These are phyloP conservation scores for Drosophila jambulina DNA, from an alignment of 1,140 invertebrate genomes.

Conservation along the genomic window DNA sequence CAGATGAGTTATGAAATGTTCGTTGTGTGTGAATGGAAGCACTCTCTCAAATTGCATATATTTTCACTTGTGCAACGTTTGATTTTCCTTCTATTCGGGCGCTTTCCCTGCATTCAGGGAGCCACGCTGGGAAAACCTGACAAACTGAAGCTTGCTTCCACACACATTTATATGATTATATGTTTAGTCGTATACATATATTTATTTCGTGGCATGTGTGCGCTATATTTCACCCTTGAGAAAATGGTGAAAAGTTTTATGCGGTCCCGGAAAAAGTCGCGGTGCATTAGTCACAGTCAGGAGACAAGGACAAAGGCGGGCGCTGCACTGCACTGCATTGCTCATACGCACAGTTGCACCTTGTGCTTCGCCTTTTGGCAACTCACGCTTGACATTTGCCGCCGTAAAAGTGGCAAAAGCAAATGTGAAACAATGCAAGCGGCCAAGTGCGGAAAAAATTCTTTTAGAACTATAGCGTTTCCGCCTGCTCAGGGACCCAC, in stretches of 20 bases:
- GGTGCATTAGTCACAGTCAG: conserved; percentile 73
- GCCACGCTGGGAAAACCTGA: not conserved
- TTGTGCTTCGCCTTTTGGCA: conserved; percentile 44
- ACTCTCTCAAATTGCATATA: conserved; percentile 30
- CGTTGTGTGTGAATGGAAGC: not conserved
- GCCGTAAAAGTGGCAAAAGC: conserved; percentile 54
- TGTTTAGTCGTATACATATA: not conserved
- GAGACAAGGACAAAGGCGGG: conserved; percentile 59
- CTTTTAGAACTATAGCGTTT: conserved; percentile 23
- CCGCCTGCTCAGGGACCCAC: conserved; percentile 16
- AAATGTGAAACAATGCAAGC: conserved; percentile 48
- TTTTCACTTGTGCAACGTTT: conserved; percentile 29
- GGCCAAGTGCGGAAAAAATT: conserved; percentile 28
- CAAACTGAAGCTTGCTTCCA: conserved; percentile 3
- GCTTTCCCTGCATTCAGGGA: not conserved
- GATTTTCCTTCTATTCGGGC: conserved; percentile 5
- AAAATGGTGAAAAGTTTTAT: conserved; percentile 51
- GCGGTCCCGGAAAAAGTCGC: conserved; percentile 53
- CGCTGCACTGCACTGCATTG: conserved; percentile 39
- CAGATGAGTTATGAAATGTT: conserved; percentile 4
- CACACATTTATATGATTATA: conserved; percentile 37
- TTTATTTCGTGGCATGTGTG: conserved; percentile 1
- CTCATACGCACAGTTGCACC: conserved; percentile 76
- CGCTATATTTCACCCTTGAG: conserved; percentile 55
- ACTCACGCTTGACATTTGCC: conserved; percentile 58